A percentile compares a stretch with the other conserved stretches of the same genome.
phyloP scores from a whole-genome alignment of 2,888 invertebrate genomes.

The Cremastinae sp. region DNA sequence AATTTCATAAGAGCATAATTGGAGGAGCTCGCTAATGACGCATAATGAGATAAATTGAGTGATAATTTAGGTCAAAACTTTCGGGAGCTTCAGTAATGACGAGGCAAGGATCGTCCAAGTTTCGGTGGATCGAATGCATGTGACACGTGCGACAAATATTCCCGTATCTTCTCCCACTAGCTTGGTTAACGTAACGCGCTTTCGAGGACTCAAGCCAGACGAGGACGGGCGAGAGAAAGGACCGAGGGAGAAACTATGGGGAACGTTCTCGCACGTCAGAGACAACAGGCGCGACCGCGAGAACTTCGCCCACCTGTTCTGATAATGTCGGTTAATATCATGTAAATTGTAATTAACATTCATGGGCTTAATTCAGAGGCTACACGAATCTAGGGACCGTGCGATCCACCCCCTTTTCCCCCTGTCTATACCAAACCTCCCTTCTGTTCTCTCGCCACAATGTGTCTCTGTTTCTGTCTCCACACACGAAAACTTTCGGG shows the following conservation, averaged over 20 bases:
- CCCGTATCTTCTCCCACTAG: slow-evolving; percentile 42
- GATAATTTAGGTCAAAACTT: slow-evolving; percentile 13
- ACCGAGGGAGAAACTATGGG: slow-evolving; percentile 8
- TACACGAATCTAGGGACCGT: slow-evolving; percentile 57
- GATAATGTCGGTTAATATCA: slow-evolving; percentile 79
- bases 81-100: background rate
- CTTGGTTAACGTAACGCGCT: slow-evolving; percentile 53
- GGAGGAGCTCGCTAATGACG: background rate
- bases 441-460: slow-evolving; percentile 6
- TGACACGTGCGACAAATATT: slow-evolving; percentile 31
- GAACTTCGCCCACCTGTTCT: slow-evolving; percentile 74
- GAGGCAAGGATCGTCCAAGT: slow-evolving; percentile 15
- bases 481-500: slow-evolving; percentile 69
- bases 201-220: slow-evolving; percentile 1
- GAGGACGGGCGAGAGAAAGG: slow-evolving; percentile 20
- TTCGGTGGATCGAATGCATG: slow-evolving; percentile 58
- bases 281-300: slow-evolving; percentile 68
- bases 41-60: slow-evolving; percentile 16
- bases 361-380: slow-evolving; percentile 74
- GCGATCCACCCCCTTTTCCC: slow-evolving; percentile 23
- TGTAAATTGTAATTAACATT: slow-evolving; percentile 79
- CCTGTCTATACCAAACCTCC: slow-evolving; percentile 16
- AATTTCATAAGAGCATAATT: background rate
- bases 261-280: slow-evolving; percentile 61
- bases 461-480: background rate